These are phyloP conservation scores for Catagonus wagneri DNA, from an alignment of 2,113 vertebrate genomes.

Conservation along the genomic window DNA sequence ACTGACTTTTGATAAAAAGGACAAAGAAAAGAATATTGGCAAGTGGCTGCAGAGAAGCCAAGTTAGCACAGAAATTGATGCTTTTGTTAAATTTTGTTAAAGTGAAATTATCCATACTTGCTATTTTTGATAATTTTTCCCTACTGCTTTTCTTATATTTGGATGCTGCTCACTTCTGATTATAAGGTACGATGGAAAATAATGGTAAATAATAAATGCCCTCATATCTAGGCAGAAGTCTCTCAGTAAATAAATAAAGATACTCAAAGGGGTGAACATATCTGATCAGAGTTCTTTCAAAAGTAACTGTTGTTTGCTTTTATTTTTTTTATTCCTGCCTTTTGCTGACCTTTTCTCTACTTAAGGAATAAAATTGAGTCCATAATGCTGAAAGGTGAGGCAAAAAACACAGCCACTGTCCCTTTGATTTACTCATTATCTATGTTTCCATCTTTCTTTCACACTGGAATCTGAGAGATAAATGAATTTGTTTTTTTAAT, in stretches of 20 bases:
- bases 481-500: slow-evolving; percentile 66
- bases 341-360: not conserved
- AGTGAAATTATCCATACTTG: not conserved
- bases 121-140: slow-evolving; percentile 26
- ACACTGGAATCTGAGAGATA: slow-evolving; percentile 8
- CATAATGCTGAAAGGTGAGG: not conserved
- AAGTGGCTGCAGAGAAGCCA: not conserved
- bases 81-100: slow-evolving; percentile 54
- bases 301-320: slow-evolving; percentile 44
- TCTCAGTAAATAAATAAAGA: slow-evolving; percentile 69
- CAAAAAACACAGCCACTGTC: not conserved
- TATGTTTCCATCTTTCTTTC: not conserved
- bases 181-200: slow-evolving; percentile 52
- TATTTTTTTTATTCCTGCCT: slow-evolving; percentile 55
- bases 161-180: slow-evolving; percentile 15
- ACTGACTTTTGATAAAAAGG: slow-evolving; percentile 69
- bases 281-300: not conserved
- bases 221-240: slow-evolving; percentile 5
- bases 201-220: slow-evolving; percentile 79
- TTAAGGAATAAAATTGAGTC: not conserved
- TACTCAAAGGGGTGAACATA: not conserved
- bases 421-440: slow-evolving; percentile 5
- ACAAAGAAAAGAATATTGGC: slow-evolving; percentile 60
- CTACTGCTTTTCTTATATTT: slow-evolving; percentile 66
- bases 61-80: slow-evolving; percentile 36